Percentiles rank a stretch among this genome's conserved stretches.
These are phyloP conservation scores for Caranx ignobilis DNA, from an alignment of 2,113 vertebrate species.

Conservation along the genomic window DNA sequence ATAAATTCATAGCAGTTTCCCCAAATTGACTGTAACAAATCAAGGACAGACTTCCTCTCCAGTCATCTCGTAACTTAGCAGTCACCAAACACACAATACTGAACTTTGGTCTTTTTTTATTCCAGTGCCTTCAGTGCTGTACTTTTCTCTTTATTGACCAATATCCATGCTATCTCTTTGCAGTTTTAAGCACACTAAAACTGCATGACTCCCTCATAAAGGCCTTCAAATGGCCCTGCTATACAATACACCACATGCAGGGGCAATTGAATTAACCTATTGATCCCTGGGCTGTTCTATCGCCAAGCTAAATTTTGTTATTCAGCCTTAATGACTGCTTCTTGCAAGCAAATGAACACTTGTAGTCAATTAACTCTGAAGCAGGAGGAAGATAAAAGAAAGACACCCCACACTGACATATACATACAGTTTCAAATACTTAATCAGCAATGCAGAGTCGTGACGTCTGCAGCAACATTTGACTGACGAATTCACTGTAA, in stretches of 20 bases:
- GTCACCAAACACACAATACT: conserved; percentile 43
- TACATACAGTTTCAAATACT: conserved; percentile 36
- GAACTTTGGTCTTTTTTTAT: conserved; percentile 66
- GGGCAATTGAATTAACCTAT: conserved; percentile 81
- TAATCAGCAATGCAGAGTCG: conserved; percentile 8
- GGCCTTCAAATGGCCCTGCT: conserved; percentile 62
- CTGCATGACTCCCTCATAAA: conserved; percentile 61
- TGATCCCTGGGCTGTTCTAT: conserved; percentile 74
- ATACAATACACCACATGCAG: conserved; percentile 73
- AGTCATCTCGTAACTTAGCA: conserved; percentile 11
- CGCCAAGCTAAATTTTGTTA: conserved; percentile 76
- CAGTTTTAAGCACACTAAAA: conserved; percentile 73
- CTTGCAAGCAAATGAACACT: conserved; percentile 81
- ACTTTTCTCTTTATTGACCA: conserved; percentile 60
- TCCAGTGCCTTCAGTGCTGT: conserved; percentile 30
- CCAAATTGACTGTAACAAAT: conserved; percentile 4
- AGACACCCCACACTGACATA: conserved; percentile 55
- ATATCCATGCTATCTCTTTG: conserved; percentile 54
- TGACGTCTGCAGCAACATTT: conserved; percentile 44
- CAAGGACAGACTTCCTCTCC: not conserved
- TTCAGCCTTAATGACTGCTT: conserved; percentile 78
- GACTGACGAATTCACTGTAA: conserved; percentile 54
- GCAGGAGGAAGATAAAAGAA: conserved; percentile 56
- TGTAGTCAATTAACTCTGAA: conserved; percentile 79
- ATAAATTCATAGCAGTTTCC: not conserved